phyloP scores from a whole-genome alignment of 2,888 invertebrate genomes.

The Fragum whitleyi region DNA sequence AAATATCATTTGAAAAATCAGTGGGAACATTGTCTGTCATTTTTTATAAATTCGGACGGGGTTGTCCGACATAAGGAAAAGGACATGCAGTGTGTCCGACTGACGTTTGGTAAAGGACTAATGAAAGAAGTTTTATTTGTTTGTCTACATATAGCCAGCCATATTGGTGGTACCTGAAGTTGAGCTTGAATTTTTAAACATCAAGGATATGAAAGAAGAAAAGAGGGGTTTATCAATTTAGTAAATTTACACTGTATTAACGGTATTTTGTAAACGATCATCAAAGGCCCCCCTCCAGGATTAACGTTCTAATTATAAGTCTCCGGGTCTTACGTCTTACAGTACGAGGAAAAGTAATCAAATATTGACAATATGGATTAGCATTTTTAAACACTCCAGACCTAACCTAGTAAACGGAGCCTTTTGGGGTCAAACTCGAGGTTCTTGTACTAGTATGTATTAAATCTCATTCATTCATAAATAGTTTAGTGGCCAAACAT shows the following conservation, averaged over 20 bases:
- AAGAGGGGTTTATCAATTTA: conserved; percentile 8
- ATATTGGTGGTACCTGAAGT: conserved; percentile 8
- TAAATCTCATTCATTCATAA: neutral
- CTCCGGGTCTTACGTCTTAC: conserved; percentile 10
- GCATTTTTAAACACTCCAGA: conserved; percentile 14
- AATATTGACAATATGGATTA: conserved; percentile 26
- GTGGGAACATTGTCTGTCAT: no score
- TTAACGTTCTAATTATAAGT: conserved; percentile 17
- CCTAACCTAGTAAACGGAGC: conserved; percentile 23
- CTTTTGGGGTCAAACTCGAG: conserved; percentile 16
- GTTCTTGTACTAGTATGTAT: neutral
- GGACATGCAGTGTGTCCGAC: no score
- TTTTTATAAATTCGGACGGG: no score
- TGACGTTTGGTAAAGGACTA: no score
- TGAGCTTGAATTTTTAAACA: neutral
- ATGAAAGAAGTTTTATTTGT: neutral
- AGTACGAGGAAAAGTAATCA: conserved; percentile 1
- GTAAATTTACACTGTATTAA: conserved; percentile 27
- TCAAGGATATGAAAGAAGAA: conserved; percentile 12
- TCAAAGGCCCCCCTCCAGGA: conserved; percentile 20
- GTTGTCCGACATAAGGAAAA: no score
- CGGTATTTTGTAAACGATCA: conserved; percentile 24
- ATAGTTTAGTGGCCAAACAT: neutral
- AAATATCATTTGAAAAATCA: no score
- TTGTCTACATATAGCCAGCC: neutral